Evolutionary conservation across 2,888 invertebrate species (phyloP).

Genomic region (Dryomyza anilis): DNA sequence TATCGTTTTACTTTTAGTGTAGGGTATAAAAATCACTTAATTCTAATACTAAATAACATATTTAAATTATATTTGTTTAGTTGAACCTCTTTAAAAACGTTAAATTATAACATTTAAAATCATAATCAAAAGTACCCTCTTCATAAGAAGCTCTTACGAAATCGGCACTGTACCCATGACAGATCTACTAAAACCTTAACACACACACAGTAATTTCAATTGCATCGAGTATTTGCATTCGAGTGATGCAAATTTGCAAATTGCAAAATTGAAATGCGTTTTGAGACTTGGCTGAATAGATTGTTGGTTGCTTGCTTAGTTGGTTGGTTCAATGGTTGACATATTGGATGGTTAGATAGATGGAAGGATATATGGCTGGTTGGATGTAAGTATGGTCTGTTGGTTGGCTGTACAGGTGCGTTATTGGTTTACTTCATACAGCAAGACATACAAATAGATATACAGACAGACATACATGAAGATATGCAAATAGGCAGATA

Average conservation of each 20-base stretch:
- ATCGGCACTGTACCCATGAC: too few species aligned
- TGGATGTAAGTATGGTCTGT: background rate
- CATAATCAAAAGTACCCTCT: too few species aligned
- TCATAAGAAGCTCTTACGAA: too few species aligned
- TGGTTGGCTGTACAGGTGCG: conserved; percentile 1
- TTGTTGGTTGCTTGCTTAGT: background rate
- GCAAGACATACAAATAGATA: too few species aligned
- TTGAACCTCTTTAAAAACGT: too few species aligned
- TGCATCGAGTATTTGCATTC: conserved; percentile 37
- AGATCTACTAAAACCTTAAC: background rate
- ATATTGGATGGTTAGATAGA: background rate
- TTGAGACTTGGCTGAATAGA: conserved; percentile 18
- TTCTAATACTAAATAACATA: too few species aligned
- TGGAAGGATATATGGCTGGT: background rate
- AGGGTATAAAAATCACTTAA: too few species aligned
- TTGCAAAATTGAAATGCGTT: conserved; percentile 33
- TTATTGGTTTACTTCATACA: conserved; percentile 17
- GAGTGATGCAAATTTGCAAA: conserved; percentile 37
- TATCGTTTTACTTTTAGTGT: too few species aligned
- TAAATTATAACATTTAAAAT: too few species aligned
- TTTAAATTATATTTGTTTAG: too few species aligned
- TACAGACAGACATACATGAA: too few species aligned
- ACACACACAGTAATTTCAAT: conserved; percentile 7
- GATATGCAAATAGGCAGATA: background rate
- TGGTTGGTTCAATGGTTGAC: background rate